A percentile compares a stretch with the other conserved stretches of the same genome.
Evolutionary conservation across 2,113 vertebrate species (phyloP).

Genomic region (Nibea coibor): DNA sequence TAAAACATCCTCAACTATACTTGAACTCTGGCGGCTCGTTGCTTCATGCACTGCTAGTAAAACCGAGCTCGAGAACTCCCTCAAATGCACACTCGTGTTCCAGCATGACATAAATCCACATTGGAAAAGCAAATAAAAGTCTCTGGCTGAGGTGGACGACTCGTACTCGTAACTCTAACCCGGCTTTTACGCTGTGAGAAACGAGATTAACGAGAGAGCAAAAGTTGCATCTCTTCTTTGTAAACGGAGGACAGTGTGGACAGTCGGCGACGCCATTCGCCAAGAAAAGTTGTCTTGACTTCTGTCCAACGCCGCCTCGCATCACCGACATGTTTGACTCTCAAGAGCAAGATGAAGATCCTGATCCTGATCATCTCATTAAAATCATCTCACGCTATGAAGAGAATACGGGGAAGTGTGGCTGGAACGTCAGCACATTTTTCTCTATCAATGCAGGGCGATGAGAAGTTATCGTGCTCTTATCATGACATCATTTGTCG

Average conservation of each 20-base stretch:
- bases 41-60: constrained; percentile 29
- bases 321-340: constrained; percentile 8
- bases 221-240: not conserved
- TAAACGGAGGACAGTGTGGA: constrained; percentile 4
- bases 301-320: not conserved
- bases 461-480: not conserved
- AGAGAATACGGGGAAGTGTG: not conserved
- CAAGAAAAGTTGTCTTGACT: constrained; percentile 28
- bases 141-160: constrained; percentile 9
- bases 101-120: constrained; percentile 52
- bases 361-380: not conserved
- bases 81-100: constrained; percentile 11
- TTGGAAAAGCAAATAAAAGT: constrained; percentile 50
- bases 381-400: not conserved
- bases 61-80: constrained; percentile 16
- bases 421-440: not conserved
- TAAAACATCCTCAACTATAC: constrained; percentile 57
- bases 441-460: not conserved
- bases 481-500: not conserved
- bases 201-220: constrained; percentile 6
- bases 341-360: not conserved
- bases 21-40: constrained; percentile 44
- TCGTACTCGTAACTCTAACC: constrained; percentile 20
- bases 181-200: constrained; percentile 22
- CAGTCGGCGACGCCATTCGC: not conserved